Base-by-base conservation (phyloP, 2,113 vertebrate genomes). In the Lepus timidus region DNA sequence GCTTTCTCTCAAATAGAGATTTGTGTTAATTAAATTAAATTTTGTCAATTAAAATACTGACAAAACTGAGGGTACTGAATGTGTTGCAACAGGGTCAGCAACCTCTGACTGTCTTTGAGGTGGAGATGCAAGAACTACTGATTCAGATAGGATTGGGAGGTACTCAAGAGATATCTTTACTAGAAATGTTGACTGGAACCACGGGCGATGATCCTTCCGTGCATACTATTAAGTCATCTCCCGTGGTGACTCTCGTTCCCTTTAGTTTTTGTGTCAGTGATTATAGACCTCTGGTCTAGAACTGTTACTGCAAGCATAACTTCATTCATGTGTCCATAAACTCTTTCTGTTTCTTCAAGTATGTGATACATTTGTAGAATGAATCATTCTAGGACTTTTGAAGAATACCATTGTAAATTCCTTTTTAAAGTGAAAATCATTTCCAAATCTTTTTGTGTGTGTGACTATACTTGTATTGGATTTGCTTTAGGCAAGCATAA, bases 341-440 rank as follows among this genome's bases (percentile, higher is more conserved):
- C 33, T 55, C 8, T 70, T 71, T 75, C 1, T 95, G 29, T 96
- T 94, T 11, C 64, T 92, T 67, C 49, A 62, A 82, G 90, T 51
- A 31, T 79, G 27, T 75, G 36, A 68, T 79, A 33, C 14, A 64
- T 70, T 93, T 94, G 91, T 84, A 75, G 55, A 87, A 65, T 16
- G 31, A 71, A 31, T 76, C 27, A 75, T 88, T 78, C 25, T 62
- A 44, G 36, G 70, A 65, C 44, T 95, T 84, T 73, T 85, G 74
- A 90, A 91, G 67, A 90, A 27, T 82, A 51, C 10, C 27, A 75
- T 76, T 93, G 65, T 27, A 85, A 64, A 4, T 85, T 81, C 39
- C 88, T 93, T 91, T 76, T 74, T 29, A 25, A 78, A 78, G 61
- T 93, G 52, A 68, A 88, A 92, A 39, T 93, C 31, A 71, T 62